Percentiles rank a stretch among this genome's conserved stretches.
Conservation (phyloP, 2,888 invertebrate species). For the Xestia sexstrigata region DNA sequence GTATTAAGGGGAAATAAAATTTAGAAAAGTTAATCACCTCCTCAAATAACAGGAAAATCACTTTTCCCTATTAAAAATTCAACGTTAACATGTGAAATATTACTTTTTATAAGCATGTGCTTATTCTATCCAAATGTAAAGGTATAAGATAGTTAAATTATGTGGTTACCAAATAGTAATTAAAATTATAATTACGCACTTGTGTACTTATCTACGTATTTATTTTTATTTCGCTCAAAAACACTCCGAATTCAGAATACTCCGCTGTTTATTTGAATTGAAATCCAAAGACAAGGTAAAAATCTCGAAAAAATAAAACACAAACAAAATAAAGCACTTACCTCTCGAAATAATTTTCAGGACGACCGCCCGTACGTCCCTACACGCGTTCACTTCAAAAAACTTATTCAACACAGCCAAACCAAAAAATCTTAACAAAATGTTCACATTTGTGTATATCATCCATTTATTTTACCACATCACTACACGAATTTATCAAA, state of each 20-base stretch:
- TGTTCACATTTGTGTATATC: conserved; percentile 64
- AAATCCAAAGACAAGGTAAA: neutral
- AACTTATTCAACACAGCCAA: conserved; percentile 80
- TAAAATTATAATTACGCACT: neutral
- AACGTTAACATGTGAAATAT: neutral
- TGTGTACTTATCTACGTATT: no score
- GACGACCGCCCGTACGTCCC: conserved; percentile 78
- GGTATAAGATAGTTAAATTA: neutral
- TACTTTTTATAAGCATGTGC: neutral
- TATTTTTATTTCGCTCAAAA: conserved; percentile 6
- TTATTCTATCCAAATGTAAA: neutral
- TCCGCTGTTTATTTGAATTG: neutral
- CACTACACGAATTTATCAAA: conserved; percentile 70
- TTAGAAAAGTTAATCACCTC: neutral
- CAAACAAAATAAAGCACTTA: conserved; percentile 67
- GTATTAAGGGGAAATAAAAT: neutral
- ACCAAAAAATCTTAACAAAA: conserved; percentile 68
- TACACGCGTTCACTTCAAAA: conserved; percentile 83
- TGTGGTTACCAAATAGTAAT: neutral
- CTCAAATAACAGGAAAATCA: neutral
- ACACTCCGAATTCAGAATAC: neutral
- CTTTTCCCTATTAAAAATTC: neutral
- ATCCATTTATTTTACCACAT: conserved; percentile 68
- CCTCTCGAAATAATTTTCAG: conserved; percentile 83
- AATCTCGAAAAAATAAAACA: neutral